Percentiles rank a stretch among this genome's conserved stretches.
Evolutionary conservation across 2,113 vertebrate species (phyloP).

Genomic region (Zingel zingel): DNA sequence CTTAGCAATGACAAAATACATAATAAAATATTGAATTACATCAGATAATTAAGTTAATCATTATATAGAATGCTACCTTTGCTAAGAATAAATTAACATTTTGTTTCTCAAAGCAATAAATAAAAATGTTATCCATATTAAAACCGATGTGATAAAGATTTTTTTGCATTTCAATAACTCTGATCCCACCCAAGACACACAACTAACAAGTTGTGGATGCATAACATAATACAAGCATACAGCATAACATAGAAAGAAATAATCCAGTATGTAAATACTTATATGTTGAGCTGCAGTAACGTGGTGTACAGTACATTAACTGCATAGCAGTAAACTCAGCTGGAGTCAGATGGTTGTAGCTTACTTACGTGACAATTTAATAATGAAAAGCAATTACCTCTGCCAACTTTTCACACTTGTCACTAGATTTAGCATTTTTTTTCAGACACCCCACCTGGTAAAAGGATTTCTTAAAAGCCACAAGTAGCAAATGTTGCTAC

Average conservation of each 20-base stretch:
- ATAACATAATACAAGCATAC: background rate
- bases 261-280: background rate
- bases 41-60: background rate
- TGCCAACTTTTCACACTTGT: background rate
- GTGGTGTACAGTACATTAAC: background rate
- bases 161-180: background rate
- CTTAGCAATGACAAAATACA: background rate
- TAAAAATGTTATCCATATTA: background rate
- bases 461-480: slow-evolving; percentile 20
- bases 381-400: slow-evolving; percentile 10
- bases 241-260: background rate
- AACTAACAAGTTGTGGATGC: background rate
- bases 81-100: background rate
- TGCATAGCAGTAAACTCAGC: background rate
- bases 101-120: background rate
- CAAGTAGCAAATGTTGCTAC: background rate
- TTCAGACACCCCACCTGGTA: background rate
- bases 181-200: background rate
- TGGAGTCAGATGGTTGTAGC: slow-evolving; percentile 16
- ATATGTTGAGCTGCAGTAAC: background rate
- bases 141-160: background rate
- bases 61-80: background rate
- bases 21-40: background rate
- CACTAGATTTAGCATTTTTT: background rate
- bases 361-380: slow-evolving; percentile 6